Conservation (phyloP, 1,140 invertebrate genomes). For the Zophobas atratus region DNA sequence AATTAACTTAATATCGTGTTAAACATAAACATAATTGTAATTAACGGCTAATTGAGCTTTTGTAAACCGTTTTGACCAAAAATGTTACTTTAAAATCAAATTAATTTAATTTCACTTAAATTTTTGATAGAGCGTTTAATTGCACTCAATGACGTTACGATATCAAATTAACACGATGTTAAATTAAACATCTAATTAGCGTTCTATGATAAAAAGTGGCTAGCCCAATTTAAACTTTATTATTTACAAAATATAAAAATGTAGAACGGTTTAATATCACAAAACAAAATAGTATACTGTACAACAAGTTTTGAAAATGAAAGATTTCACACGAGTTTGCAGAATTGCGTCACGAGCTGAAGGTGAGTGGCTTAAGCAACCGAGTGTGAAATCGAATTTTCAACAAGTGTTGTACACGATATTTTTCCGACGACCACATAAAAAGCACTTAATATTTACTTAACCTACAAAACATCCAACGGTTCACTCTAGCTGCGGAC, state of each 20-base stretch:
- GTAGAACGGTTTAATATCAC: background rate
- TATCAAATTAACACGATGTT: constrained; percentile 1
- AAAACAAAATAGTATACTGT: too few relatives aligned
- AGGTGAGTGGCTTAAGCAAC: too few relatives aligned
- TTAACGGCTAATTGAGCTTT: background rate
- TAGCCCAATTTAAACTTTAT: background rate
- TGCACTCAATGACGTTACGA: background rate
- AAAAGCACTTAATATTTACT: too few relatives aligned
- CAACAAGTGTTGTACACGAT: too few relatives aligned
- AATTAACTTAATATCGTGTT: constrained; percentile 1
- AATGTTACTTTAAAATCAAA: background rate
- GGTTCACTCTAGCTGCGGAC: too few relatives aligned
- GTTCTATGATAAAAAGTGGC: background rate
- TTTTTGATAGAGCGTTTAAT: background rate
- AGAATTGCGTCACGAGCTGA: too few relatives aligned
- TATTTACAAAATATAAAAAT: background rate
- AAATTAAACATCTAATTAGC: background rate
- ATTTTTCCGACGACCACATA: too few relatives aligned
- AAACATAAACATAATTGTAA: background rate
- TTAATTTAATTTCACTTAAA: background rate
- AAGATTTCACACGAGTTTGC: too few relatives aligned
- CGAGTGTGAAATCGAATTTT: too few relatives aligned
- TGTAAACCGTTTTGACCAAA: too few relatives aligned
- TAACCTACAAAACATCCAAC: too few relatives aligned
- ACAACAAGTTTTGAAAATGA: too few relatives aligned